Conservation (phyloP, 2,888 invertebrate species). For the Dasysyrphus albostriatus region DNA sequence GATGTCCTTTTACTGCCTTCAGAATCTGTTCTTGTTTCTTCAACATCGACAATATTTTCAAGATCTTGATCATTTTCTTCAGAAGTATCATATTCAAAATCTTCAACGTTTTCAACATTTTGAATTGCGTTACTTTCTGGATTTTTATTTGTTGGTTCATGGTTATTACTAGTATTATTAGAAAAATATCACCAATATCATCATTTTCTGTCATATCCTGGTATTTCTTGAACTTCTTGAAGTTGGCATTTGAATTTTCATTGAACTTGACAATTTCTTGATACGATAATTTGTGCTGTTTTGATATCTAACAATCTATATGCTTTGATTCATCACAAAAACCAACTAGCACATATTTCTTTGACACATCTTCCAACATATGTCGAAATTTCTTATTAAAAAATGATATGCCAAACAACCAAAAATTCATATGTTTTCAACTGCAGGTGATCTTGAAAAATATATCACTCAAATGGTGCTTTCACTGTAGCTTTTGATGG, state of each 20-base stretch:
- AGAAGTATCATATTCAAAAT: no score
- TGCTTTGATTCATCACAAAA: conserved; percentile 9
- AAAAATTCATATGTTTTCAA: no score
- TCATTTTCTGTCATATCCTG: not conserved
- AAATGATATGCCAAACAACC: no score
- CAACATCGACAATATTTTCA: no score
- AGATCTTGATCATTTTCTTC: no score
- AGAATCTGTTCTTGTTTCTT: no score
- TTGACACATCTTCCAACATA: not conserved
- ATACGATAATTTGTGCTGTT: not conserved
- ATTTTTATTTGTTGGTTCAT: no score
- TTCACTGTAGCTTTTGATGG: no score
- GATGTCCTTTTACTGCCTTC: not conserved
- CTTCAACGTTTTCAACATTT: conserved; percentile 1
- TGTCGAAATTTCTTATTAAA: not conserved
- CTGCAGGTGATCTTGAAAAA: no score
- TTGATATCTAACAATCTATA: not conserved
- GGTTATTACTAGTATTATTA: no score
- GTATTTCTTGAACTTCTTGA: conserved; percentile 1
- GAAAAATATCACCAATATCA: no score
- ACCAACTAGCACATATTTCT: not conserved
- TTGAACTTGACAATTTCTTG: conserved; percentile 7
- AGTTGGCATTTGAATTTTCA: not conserved
- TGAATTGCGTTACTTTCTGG: not conserved
- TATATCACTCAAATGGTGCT: no score